Conservation (phyloP, 2,888 invertebrate species). For the Pollenia griseotomentosa region DNA sequence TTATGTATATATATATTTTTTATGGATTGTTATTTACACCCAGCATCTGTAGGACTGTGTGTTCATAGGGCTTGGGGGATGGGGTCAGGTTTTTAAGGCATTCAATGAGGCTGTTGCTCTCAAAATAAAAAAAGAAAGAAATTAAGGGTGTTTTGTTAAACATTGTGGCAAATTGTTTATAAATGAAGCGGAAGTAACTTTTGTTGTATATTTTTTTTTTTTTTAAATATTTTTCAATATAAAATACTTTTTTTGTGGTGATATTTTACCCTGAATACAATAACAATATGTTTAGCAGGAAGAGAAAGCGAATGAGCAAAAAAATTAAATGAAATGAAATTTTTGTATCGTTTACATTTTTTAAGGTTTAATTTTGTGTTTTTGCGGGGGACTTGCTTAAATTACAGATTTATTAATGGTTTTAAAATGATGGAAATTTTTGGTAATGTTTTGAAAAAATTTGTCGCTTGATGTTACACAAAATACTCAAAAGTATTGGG, state of each 20-base stretch:
- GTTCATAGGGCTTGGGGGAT: not conserved
- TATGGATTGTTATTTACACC: not conserved
- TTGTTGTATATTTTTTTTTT: constrained; percentile 57
- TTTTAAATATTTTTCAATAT: not conserved
- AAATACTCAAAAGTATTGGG: no score
- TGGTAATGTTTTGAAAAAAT: no score
- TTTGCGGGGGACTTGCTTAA: constrained; percentile 47
- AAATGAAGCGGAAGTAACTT: constrained; percentile 81
- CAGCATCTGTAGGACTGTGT: not conserved
- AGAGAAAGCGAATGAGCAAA: not conserved
- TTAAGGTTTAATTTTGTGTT: not conserved
- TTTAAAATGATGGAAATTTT: no score
- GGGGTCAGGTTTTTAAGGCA: not conserved
- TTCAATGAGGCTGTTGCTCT: not conserved
- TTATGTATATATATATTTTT: constrained; percentile 21
- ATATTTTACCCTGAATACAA: constrained; percentile 18
- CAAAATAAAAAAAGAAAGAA: constrained; percentile 18
- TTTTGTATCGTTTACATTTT: constrained; percentile 22
- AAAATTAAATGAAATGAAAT: constrained; percentile 11
- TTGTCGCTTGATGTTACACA: no score
- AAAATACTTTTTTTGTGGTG: constrained; percentile 1
- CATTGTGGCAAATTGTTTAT: constrained; percentile 78
- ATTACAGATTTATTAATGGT: not conserved
- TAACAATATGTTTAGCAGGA: constrained; percentile 48
- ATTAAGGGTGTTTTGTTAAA: constrained; percentile 56